Evolutionary conservation across 2,888 invertebrate genomes (phyloP).

Genomic region (Phania funesta): DNA sequence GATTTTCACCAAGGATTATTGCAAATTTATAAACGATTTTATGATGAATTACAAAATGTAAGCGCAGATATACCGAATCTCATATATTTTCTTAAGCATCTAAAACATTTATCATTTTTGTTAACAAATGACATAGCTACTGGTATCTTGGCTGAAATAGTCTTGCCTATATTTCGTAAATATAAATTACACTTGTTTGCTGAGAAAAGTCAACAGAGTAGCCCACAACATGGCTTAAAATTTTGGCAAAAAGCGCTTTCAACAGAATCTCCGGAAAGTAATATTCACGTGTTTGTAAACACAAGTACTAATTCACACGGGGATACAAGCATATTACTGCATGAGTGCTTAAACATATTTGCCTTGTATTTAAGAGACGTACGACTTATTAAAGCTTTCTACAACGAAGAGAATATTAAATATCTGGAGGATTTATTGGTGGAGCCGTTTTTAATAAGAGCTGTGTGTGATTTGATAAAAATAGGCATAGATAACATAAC

Average conservation of each 20-base stretch:
- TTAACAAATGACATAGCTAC: constrained; percentile 75
- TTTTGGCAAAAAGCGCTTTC: constrained; percentile 52
- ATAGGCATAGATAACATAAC: constrained; percentile 79
- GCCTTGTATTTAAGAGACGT: constrained; percentile 78
- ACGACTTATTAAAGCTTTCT: constrained; percentile 77
- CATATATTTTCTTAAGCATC: constrained; percentile 76
- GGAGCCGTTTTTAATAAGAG: constrained; percentile 76
- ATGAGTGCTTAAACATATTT: constrained; percentile 78
- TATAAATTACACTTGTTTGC: constrained; percentile 70
- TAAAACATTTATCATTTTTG: constrained; percentile 77
- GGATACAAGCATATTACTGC: constrained; percentile 67
- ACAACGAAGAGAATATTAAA: constrained; percentile 77
- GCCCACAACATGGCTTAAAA: constrained; percentile 46
- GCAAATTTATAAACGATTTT: constrained; percentile 71
- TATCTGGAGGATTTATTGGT: constrained; percentile 76
- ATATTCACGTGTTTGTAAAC: constrained; percentile 44
- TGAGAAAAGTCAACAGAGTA: constrained; percentile 14
- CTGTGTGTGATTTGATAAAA: constrained; percentile 78
- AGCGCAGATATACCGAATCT: constrained; percentile 62
- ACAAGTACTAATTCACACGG: constrained; percentile 2
- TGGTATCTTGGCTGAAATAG: constrained; percentile 77
- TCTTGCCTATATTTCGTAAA: constrained; percentile 77
- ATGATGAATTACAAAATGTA: constrained; percentile 49
- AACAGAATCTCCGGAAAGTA: constrained; percentile 33
- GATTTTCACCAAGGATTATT: constrained; percentile 75